Evolutionary conservation across 2,888 invertebrate species (phyloP).

Genomic region (Hyles lineata): DNA sequence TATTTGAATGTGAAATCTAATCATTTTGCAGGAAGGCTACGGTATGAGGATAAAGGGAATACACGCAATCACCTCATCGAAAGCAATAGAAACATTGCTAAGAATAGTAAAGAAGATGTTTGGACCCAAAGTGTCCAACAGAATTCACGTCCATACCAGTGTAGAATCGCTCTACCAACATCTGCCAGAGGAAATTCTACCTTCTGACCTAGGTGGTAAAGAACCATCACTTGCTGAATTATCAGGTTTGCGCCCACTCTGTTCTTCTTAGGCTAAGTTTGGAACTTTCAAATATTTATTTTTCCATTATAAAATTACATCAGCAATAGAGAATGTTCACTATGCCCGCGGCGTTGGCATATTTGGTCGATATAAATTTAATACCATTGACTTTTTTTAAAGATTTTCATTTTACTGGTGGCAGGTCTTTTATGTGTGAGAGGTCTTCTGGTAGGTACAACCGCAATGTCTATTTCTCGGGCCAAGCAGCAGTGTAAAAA

Average conservation of each 20-base stretch:
- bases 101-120: constrained; percentile 34
- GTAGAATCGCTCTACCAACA: constrained; percentile 33
- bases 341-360: no score
- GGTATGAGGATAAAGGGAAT: constrained; percentile 30
- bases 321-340: not conserved
- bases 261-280: no score
- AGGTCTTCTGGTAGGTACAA: no score
- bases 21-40: constrained; percentile 27
- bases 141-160: constrained; percentile 41
- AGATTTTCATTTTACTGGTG: no score
- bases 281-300: no score
- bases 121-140: constrained; percentile 49
- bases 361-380: no score
- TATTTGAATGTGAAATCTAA: not conserved
- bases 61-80: constrained; percentile 25
- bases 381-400: no score
- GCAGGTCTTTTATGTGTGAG: no score
- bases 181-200: constrained; percentile 37
- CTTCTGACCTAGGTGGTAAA: constrained; percentile 41
- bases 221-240: constrained; percentile 38
- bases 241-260: constrained; percentile 36
- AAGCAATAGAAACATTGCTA: constrained; percentile 17
- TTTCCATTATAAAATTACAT: no score
- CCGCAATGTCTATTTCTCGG: no score
- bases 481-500: no score